Evolutionary conservation across 1,140 invertebrate species (phyloP).

Genomic region (Drosophila orena): DNA sequence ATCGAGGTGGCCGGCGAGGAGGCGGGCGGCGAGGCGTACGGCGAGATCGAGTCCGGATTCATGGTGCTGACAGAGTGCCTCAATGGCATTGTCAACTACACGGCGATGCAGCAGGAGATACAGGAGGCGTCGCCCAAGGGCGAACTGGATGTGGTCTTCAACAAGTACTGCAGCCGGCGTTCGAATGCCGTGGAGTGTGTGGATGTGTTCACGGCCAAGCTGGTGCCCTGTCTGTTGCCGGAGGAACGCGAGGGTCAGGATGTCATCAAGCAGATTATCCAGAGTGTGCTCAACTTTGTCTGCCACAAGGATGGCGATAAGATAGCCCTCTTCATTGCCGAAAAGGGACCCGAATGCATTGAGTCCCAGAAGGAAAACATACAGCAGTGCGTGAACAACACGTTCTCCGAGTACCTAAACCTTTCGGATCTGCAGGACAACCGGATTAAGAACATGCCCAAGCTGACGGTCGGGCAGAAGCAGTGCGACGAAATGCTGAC

Average conservation of each 20-base stretch:
- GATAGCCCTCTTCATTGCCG: constrained; percentile 92
- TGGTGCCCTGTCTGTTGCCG: constrained; percentile 88
- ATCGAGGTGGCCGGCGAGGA: constrained; percentile 73
- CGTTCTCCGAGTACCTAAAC: constrained; percentile 85
- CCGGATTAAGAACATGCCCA: constrained; percentile 67
- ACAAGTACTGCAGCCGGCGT: constrained; percentile 88
- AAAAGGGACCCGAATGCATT: constrained; percentile 91
- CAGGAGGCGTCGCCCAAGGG: constrained; percentile 87
- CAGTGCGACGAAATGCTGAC: constrained; percentile 86
- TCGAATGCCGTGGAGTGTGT: constrained; percentile 87
- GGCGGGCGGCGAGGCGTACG: constrained; percentile 51
- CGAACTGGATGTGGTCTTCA: constrained; percentile 86
- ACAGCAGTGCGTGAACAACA: constrained; percentile 88
- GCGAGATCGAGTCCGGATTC: constrained; percentile 55
- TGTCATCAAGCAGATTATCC: constrained; percentile 88
- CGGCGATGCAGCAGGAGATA: constrained; percentile 87
- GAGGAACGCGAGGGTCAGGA: constrained; percentile 85
- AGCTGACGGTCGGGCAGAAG: constrained; percentile 69
- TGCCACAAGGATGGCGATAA: constrained; percentile 93
- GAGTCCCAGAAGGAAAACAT: constrained; percentile 87
- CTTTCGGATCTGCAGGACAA: constrained; percentile 72
- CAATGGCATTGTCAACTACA: constrained; percentile 85
- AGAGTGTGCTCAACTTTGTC: constrained; percentile 89
- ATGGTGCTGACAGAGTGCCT: constrained; percentile 85
- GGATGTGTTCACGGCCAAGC: constrained; percentile 86